phyloP scores from a whole-genome alignment of 2,888 invertebrate species.

The Coleophora deauratella region DNA sequence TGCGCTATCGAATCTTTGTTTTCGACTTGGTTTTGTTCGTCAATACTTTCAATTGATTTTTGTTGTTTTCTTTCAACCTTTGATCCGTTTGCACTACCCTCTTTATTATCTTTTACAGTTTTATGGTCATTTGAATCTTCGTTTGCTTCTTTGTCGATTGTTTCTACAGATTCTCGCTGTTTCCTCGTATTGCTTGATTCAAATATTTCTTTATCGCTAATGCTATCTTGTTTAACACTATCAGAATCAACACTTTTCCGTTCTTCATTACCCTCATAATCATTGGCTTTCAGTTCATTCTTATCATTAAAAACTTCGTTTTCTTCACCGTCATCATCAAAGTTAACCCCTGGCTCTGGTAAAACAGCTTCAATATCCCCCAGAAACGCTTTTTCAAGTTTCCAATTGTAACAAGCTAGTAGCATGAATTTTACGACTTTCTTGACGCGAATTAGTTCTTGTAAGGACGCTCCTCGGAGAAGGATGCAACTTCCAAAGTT shows the following conservation, averaged over 20 bases:
- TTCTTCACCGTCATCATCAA: slow-evolving; percentile 36
- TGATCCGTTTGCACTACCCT: no score
- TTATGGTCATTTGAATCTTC: neutral
- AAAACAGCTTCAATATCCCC: slow-evolving; percentile 82
- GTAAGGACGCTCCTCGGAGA: slow-evolving; percentile 81
- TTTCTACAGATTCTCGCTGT: neutral
- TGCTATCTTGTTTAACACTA: slow-evolving; percentile 3
- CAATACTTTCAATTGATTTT: neutral
- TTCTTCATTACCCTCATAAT: slow-evolving; percentile 6
- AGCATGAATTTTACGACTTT: slow-evolving; percentile 87
- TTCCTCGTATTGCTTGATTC: no score
- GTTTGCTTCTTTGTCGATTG: neutral
- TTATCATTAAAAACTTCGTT: slow-evolving; percentile 27
- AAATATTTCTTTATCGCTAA: no score
- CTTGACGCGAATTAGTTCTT: slow-evolving; percentile 88
- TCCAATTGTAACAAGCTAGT: slow-evolving; percentile 91
- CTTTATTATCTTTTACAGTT: neutral
- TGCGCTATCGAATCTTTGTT: neutral
- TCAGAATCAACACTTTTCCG: slow-evolving; percentile 1
- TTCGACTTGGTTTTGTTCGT: neutral
- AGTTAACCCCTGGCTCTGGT: slow-evolving; percentile 58
- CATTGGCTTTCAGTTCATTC: slow-evolving; percentile 3
- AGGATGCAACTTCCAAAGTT: slow-evolving; percentile 91
- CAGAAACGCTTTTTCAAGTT: slow-evolving; percentile 92
- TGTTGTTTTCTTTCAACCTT: neutral